Evolutionary conservation across 2,888 invertebrate genomes (phyloP).

Genomic region (Lepidochrysops patricia): DNA sequence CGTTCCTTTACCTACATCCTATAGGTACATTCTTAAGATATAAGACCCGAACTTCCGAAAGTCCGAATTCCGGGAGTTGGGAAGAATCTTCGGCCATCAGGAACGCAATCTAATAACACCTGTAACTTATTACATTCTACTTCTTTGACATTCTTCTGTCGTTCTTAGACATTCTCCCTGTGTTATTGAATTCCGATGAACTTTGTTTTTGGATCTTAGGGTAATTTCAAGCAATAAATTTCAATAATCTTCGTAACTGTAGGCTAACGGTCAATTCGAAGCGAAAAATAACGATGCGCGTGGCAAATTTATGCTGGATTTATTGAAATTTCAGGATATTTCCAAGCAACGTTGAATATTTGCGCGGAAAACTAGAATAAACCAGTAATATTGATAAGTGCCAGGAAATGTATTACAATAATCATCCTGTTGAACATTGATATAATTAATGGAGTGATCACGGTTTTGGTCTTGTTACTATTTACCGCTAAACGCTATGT

Average conservation of each 20-base stretch:
- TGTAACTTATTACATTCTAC: constrained; percentile 73
- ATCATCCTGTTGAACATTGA: neutral
- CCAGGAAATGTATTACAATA: neutral
- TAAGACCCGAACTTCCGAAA: constrained; percentile 43
- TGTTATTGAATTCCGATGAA: constrained; percentile 65
- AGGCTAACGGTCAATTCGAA: too few species aligned
- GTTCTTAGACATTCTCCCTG: constrained; percentile 54
- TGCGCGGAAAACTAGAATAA: neutral
- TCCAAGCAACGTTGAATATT: neutral
- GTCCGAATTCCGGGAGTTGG: constrained; percentile 61
- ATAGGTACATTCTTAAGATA: constrained; percentile 14
- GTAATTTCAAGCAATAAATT: too few species aligned
- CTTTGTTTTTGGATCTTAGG: too few species aligned
- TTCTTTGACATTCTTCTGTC: constrained; percentile 35
- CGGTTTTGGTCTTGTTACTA: neutral
- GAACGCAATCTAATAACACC: constrained; percentile 74
- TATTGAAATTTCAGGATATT: neutral
- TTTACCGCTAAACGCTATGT: constrained; percentile 1
- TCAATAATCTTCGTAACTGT: too few species aligned
- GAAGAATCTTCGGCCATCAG: constrained; percentile 70
- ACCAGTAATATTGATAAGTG: neutral
- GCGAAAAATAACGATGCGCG: too few species aligned
- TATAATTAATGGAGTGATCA: neutral
- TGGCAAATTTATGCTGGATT: too few species aligned
- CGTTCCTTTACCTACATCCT: too few species aligned